phyloP scores from a whole-genome alignment of 2,888 invertebrate species.

The Coremacera marginata region DNA sequence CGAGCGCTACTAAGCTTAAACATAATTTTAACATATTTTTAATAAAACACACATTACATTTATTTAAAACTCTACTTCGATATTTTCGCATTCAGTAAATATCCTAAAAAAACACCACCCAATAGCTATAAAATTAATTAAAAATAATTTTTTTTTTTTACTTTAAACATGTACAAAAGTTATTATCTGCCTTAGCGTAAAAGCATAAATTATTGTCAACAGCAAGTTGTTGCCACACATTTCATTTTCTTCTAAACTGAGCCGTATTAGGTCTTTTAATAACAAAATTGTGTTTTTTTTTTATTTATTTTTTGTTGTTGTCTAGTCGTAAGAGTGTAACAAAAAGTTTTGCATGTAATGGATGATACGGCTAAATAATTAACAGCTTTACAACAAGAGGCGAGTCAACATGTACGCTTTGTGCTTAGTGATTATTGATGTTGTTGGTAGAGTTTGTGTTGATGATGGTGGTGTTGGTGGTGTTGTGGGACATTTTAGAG shows the following conservation, averaged over 20 bases:
- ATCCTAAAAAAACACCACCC: too few relatives aligned
- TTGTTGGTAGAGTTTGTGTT: neutral
- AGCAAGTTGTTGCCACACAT: slow-evolving; percentile 11
- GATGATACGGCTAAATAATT: slow-evolving; percentile 7
- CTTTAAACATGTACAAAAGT: neutral
- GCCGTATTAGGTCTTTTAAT: neutral
- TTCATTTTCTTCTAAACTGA: neutral
- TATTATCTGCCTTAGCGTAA: neutral
- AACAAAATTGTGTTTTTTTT: slow-evolving; percentile 25
- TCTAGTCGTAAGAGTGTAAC: neutral
- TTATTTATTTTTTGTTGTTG: slow-evolving; percentile 12
- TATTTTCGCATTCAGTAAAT: too few relatives aligned
- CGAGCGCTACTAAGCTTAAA: too few relatives aligned
- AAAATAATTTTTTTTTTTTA: too few relatives aligned
- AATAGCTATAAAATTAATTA: neutral
- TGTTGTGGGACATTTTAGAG: neutral
- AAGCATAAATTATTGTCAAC: slow-evolving; percentile 22
- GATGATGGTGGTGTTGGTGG: neutral
- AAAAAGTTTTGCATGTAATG: neutral
- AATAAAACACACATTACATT: too few relatives aligned
- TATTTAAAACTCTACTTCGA: too few relatives aligned
- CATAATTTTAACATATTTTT: too few relatives aligned
- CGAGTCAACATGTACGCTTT: neutral
- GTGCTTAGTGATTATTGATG: neutral
- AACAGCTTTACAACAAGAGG: neutral